Conservation (phyloP, 2,888 invertebrate genomes). For the Acanthosepion esculentum region DNA sequence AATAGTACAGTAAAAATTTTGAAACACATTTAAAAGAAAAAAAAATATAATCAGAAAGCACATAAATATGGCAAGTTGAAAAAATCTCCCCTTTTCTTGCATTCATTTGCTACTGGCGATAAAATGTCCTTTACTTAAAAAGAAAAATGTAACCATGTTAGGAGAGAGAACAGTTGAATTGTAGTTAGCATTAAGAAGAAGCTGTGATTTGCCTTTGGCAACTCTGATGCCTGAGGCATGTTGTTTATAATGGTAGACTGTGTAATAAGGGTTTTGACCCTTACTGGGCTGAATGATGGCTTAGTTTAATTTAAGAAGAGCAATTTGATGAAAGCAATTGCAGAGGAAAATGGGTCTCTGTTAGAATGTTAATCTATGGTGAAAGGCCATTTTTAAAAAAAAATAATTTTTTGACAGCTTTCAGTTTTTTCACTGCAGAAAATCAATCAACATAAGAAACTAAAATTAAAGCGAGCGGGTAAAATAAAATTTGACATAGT, state of each 20-base stretch:
- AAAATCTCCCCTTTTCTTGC: not conserved
- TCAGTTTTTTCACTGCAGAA: not conserved
- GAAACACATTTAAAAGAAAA: not conserved
- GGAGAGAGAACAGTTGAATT: not conserved
- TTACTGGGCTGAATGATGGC: conserved; percentile 33
- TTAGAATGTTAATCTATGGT: not conserved
- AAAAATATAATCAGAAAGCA: not conserved
- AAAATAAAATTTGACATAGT: not conserved
- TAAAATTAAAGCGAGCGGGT: not conserved
- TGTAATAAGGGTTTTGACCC: not conserved
- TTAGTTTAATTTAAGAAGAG: not conserved
- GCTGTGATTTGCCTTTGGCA: not conserved
- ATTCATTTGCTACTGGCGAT: not conserved
- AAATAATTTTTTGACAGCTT: not conserved
- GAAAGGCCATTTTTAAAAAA: not conserved
- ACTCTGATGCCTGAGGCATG: not conserved
- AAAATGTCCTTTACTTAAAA: not conserved
- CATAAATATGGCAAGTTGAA: not conserved
- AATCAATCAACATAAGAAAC: not conserved
- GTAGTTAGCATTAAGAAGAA: not conserved
- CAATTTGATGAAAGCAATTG: not conserved
- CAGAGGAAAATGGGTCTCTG: not conserved
- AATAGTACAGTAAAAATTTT: not conserved
- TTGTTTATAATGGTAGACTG: conserved; percentile 21
- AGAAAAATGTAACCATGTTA: not conserved